A percentile compares a stretch with the other conserved stretches of the same genome.
phyloP scores from a whole-genome alignment of 2,888 invertebrate genomes.

The Mesorhabditis sp. region DNA sequence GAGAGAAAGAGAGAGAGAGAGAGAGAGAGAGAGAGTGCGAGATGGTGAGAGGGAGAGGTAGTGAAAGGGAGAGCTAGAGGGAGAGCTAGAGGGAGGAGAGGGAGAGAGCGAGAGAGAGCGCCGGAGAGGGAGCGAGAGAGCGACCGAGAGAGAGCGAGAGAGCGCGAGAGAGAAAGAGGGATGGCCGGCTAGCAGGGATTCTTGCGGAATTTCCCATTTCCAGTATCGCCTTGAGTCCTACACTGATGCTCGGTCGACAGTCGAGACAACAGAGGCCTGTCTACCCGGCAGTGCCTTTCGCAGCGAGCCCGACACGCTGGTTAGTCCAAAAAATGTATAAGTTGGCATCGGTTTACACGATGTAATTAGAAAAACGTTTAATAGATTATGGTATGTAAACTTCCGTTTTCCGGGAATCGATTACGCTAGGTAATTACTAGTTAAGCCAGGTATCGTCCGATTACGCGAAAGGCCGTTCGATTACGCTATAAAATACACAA shows the following conservation, averaged over 20 bases:
- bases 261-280: conserved; percentile 49
- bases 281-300: neutral
- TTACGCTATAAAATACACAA: too few relatives aligned
- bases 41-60: neutral
- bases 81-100: neutral
- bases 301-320: neutral
- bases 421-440: too few relatives aligned
- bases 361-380: too few relatives aligned
- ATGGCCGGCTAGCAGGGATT: too few relatives aligned
- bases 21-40: conserved; percentile 8
- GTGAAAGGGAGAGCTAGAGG: neutral
- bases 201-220: conserved; percentile 6
- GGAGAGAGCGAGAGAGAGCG: neutral
- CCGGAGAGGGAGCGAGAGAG: too few relatives aligned
- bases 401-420: too few relatives aligned
- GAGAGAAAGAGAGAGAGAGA: neutral
- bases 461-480: too few relatives aligned
- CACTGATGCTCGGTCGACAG: conserved; percentile 52
- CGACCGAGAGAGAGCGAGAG: too few relatives aligned
- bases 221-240: conserved; percentile 56
- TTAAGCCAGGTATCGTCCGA: too few relatives aligned
- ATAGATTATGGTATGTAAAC: too few relatives aligned
- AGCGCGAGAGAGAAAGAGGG: neutral
- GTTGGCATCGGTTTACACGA: too few relatives aligned
- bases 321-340: too few relatives aligned